Conservation (phyloP, 1,140 invertebrate species). For the Tetraneura akinire region DNA sequence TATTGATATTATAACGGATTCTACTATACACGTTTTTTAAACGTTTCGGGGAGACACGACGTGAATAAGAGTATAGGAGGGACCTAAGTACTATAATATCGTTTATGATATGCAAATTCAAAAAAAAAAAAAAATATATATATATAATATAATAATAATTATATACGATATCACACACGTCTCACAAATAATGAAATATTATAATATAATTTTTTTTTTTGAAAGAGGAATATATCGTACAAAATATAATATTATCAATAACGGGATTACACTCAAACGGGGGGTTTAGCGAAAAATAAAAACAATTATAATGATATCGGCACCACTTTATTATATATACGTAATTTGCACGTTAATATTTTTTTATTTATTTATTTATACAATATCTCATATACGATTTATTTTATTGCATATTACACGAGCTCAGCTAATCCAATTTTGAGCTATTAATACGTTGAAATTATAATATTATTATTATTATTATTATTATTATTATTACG, state of each 20-base stretch:
- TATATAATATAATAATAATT: background rate
- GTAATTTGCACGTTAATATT: conserved; percentile 21
- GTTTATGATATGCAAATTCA: conserved; percentile 29
- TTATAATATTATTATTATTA: background rate
- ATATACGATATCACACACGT: conserved; percentile 17
- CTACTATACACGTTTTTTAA: no score
- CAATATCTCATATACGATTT: conserved; percentile 36
- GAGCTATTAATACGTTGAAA: conserved; percentile 36
- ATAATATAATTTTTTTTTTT: no score
- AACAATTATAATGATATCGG: conserved; percentile 7
- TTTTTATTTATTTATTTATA: background rate
- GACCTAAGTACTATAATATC: background rate
- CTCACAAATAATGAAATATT: background rate
- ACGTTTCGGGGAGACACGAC: background rate
- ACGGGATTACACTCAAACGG: background rate
- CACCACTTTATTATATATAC: background rate
- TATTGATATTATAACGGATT: no score
- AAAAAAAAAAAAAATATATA: conserved; percentile 8
- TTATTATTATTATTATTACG: no score
- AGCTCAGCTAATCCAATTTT: conserved; percentile 28
- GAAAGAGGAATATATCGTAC: background rate
- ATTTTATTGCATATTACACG: conserved; percentile 51
- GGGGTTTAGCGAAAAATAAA: background rate
- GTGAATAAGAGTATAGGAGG: no score
- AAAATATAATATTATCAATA: background rate